These are phyloP conservation scores for Escarpia spicata DNA, from an alignment of 2,888 invertebrate genomes.

Conservation along the genomic window DNA sequence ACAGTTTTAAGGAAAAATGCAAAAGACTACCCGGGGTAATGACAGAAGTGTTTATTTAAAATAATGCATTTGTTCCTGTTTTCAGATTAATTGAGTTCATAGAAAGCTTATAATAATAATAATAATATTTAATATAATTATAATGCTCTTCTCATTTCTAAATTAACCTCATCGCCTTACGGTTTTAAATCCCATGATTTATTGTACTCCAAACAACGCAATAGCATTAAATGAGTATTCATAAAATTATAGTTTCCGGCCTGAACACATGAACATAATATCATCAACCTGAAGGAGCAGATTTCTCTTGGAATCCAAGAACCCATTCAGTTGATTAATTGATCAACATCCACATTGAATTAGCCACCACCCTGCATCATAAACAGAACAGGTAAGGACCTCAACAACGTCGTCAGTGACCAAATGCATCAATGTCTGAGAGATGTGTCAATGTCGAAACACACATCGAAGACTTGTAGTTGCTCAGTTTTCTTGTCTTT, in stretches of 20 bases:
- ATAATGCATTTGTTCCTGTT: background rate
- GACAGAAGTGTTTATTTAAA: background rate
- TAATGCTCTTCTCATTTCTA: background rate
- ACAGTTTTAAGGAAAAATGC: no score
- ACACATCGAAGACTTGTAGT: background rate
- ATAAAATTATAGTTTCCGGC: background rate
- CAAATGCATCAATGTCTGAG: background rate
- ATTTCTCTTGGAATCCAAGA: background rate
- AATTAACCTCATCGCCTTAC: background rate
- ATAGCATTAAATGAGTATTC: background rate
- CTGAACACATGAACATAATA: background rate
- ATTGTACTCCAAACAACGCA: background rate
- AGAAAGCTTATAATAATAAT: background rate
- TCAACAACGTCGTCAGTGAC: background rate
- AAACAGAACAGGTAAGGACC: background rate
- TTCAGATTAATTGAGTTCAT: background rate
- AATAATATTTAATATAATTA: no score
- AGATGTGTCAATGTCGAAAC: background rate
- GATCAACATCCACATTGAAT: slow-evolving; percentile 1
- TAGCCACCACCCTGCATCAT: background rate
- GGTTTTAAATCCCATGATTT: background rate
- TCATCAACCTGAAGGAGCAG: background rate
- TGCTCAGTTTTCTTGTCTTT: background rate
- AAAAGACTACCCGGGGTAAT: background rate
- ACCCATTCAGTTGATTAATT: background rate